A percentile compares a stretch with the other conserved stretches of the same genome.
Conservation (phyloP, 2,888 invertebrate species). For the Corbicula japonica region DNA sequence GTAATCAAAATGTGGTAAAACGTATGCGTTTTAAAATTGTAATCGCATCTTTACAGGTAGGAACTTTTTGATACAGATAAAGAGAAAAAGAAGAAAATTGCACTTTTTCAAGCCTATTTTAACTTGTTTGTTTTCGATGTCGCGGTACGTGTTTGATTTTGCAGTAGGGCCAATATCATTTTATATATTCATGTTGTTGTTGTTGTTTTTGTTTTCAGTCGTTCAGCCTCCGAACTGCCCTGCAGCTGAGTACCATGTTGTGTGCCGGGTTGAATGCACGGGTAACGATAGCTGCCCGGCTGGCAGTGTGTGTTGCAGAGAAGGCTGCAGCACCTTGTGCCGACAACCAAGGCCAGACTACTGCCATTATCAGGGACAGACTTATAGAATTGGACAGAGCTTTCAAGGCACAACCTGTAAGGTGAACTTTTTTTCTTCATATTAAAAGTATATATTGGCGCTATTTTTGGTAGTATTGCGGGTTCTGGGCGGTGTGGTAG, state of each 20-base stretch:
- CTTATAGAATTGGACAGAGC: neutral
- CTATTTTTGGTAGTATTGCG: neutral
- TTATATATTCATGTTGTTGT: neutral
- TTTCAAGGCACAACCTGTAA: slow-evolving; percentile 7
- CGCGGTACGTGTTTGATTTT: neutral
- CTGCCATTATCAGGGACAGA: slow-evolving; percentile 10
- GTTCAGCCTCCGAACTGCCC: slow-evolving; percentile 14
- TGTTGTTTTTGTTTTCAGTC: slow-evolving; percentile 5
- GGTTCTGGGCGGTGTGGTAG: too few species aligned
- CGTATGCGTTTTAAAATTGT: too few species aligned
- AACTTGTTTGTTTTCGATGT: too few species aligned
- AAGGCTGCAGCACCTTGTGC: slow-evolving; percentile 37
- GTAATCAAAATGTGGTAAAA: too few species aligned
- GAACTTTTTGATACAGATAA: too few species aligned
- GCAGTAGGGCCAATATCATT: neutral
- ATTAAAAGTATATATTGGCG: neutral
- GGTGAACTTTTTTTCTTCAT: neutral
- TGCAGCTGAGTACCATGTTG: neutral
- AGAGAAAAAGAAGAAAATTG: too few species aligned
- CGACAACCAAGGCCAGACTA: slow-evolving; percentile 1
- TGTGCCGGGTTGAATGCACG: slow-evolving; percentile 11
- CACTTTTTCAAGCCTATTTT: too few species aligned
- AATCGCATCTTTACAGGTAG: too few species aligned
- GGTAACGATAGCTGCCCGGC: slow-evolving; percentile 15
- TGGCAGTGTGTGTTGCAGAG: slow-evolving; percentile 27